Evolutionary conservation across 1,140 invertebrate genomes (phyloP).

Genomic region (Bombus difficillimus): DNA sequence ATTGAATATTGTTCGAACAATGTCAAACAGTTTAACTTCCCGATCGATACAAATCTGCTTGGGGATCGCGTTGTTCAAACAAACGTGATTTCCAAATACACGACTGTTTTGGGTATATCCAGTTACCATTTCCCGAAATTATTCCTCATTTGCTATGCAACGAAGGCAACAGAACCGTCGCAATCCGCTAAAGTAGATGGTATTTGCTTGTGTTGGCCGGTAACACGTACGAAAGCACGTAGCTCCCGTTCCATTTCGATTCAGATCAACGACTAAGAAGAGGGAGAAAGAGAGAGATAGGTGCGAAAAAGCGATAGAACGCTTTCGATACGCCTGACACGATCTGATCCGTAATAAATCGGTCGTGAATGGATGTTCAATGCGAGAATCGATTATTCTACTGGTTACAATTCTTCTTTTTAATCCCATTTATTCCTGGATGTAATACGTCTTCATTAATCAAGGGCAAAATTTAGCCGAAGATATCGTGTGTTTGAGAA

Average conservation of each 20-base stretch:
- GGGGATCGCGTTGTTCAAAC: neutral
- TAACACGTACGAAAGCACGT: constrained; percentile 6
- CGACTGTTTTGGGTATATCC: neutral
- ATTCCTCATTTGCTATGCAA: neutral
- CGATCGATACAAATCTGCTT: neutral
- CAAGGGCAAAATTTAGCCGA: no score
- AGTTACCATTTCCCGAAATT: constrained; percentile 16
- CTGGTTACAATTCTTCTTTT: neutral
- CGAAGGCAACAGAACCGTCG: neutral
- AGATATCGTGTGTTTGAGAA: neutral
- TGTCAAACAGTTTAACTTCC: neutral
- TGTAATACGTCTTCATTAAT: neutral
- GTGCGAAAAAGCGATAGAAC: neutral
- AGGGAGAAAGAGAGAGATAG: neutral
- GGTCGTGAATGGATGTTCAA: neutral
- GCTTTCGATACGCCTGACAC: neutral
- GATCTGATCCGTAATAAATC: constrained; percentile 15
- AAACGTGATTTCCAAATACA: neutral
- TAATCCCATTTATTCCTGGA: neutral
- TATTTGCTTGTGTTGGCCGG: neutral
- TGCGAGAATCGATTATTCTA: neutral
- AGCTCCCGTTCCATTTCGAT: neutral
- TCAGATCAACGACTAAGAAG: neutral
- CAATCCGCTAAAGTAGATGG: neutral
- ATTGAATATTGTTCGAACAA: neutral